Evolutionary conservation across 2,797 vertebrate genomes (phyloP).

Genomic region (Sebastes aleutianus): DNA sequence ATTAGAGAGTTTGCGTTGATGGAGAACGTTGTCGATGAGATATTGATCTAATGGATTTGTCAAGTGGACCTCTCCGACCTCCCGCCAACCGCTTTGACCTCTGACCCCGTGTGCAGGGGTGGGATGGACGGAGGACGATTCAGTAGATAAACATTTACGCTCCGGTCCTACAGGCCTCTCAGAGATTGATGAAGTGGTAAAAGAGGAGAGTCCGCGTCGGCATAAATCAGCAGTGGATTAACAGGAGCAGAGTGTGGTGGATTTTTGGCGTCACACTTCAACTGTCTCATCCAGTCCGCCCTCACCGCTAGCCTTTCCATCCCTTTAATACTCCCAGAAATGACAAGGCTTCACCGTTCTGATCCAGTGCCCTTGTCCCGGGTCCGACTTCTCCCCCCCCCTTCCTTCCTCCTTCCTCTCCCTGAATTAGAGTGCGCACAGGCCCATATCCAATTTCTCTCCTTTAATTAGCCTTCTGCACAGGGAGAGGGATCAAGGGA

Average conservation of each 20-base stretch:
- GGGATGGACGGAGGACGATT: constrained; percentile 8
- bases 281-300: constrained; percentile 36
- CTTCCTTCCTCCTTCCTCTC: constrained; percentile 13
- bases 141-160: constrained; percentile 57
- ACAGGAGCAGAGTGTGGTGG: constrained; percentile 13
- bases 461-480: constrained; percentile 78
- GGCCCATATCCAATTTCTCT: constrained; percentile 80
- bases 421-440: constrained; percentile 71
- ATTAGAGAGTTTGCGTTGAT: neutral
- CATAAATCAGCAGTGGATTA: constrained; percentile 61
- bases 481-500: constrained; percentile 44
- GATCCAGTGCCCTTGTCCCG: constrained; percentile 48
- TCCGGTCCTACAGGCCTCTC: constrained; percentile 32
- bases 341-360: constrained; percentile 45
- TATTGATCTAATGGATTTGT: constrained; percentile 45
- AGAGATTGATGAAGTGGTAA: constrained; percentile 63
- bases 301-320: constrained; percentile 34
- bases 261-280: constrained; percentile 41
- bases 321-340: constrained; percentile 47
- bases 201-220: constrained; percentile 34
- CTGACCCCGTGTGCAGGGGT: constrained; percentile 16
- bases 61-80: neutral
- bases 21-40: constrained; percentile 16
- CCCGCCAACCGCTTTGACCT: constrained; percentile 25
- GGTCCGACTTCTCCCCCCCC: constrained; percentile 31